Conservation (phyloP, 1,140 invertebrate genomes). For the Araneus ventricosus region DNA sequence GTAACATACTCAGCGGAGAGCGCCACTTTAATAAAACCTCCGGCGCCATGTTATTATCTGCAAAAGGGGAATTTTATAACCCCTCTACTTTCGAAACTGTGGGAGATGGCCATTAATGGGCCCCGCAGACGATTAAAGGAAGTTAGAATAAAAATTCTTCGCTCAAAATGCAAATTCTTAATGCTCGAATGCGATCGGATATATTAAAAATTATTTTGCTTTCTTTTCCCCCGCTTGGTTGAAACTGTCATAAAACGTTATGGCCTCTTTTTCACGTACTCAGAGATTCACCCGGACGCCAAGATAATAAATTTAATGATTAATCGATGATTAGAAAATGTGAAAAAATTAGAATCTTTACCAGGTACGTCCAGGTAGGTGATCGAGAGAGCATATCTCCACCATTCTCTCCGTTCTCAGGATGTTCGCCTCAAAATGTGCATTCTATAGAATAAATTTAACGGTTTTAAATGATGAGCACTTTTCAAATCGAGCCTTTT, state of each 20-base stretch:
- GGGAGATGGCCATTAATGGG: neutral
- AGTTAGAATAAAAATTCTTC: conserved; percentile 32
- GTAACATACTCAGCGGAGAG: neutral
- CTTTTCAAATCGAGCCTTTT: neutral
- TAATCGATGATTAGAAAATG: conserved; percentile 20
- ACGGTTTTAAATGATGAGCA: neutral
- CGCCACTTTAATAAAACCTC: conserved; percentile 35
- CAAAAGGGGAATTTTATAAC: conserved; percentile 43
- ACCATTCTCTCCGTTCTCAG: neutral
- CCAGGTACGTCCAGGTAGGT: neutral
- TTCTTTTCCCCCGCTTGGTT: neutral
- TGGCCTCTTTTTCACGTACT: neutral
- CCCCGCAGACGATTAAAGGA: neutral
- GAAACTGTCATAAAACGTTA: conserved; percentile 38
- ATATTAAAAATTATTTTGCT: conserved; percentile 40
- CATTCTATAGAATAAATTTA: neutral
- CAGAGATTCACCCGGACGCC: neutral
- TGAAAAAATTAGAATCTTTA: neutral
- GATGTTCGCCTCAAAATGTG: neutral
- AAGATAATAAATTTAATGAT: conserved; percentile 29
- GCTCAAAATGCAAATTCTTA: conserved; percentile 36
- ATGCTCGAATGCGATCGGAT: conserved; percentile 1
- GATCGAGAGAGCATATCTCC: neutral
- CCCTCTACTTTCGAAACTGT: neutral
- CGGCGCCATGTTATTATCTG: neutral